These are phyloP conservation scores for Balanococcus diminutus DNA, from an alignment of 2,888 invertebrate species.

Conservation along the genomic window DNA sequence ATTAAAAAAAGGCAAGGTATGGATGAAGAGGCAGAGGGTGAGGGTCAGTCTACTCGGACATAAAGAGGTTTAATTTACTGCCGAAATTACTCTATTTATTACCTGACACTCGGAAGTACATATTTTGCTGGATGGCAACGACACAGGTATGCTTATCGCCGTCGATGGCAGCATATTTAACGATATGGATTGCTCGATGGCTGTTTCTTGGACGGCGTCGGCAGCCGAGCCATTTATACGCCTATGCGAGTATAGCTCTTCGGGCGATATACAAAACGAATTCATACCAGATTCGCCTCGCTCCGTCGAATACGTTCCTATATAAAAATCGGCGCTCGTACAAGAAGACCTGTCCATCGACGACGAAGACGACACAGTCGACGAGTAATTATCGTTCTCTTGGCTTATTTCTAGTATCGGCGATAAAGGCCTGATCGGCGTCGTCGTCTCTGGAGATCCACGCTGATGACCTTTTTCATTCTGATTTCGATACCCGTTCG, in stretches of 20 bases:
- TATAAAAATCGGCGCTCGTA: conserved; percentile 26
- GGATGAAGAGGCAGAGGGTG: background rate
- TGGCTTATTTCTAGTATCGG: conserved; percentile 18
- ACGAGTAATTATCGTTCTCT: conserved; percentile 45
- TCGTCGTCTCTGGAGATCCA: background rate
- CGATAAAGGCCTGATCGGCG: conserved; percentile 22
- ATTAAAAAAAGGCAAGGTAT: too few species aligned
- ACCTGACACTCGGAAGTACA: conserved; percentile 41
- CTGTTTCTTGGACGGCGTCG: background rate
- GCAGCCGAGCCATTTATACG: background rate
- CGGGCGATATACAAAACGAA: conserved; percentile 44
- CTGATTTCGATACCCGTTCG: background rate
- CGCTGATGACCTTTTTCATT: background rate
- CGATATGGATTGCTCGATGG: background rate
- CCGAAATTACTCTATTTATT: conserved; percentile 23
- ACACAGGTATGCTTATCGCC: conserved; percentile 5
- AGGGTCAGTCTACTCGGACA: background rate
- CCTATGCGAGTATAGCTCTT: background rate
- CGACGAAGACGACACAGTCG: conserved; percentile 32
- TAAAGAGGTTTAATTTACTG: background rate
- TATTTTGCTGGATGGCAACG: background rate
- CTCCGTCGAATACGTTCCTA: background rate
- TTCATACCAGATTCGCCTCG: conserved; percentile 29
- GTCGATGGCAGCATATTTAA: background rate
- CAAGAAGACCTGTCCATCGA: background rate